These are phyloP conservation scores for Tipula helvola DNA, from an alignment of 2,888 invertebrate genomes.

Conservation along the genomic window DNA sequence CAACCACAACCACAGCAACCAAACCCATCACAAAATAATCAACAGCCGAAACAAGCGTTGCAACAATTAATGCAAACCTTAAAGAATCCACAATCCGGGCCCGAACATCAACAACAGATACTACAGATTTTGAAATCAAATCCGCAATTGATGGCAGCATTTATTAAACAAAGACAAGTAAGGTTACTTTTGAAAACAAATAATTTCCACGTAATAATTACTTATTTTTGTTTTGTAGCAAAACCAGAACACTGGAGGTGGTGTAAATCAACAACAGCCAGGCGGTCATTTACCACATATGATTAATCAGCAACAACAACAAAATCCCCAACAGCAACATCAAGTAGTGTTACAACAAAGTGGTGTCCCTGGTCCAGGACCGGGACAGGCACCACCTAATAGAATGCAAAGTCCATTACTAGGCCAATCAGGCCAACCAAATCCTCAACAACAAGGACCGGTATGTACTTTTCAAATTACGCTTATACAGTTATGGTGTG, in stretches of 20 bases:
- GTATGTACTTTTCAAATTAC: conserved; percentile 22
- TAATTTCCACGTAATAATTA: too few species aligned
- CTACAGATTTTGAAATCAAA: conserved; percentile 84
- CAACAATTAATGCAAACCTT: conserved; percentile 83
- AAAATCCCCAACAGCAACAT: conserved; percentile 31
- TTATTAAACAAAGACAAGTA: conserved; percentile 74
- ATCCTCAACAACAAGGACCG: conserved; percentile 29
- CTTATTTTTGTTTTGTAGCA: conserved; percentile 16
- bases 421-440: conserved; percentile 23
- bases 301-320: conserved; percentile 30
- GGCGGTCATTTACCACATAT: conserved; percentile 34
- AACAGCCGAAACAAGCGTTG: conserved; percentile 50
- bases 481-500: not conserved
- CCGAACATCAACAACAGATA: conserved; percentile 84
- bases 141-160: conserved; percentile 91
- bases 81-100: conserved; percentile 68
- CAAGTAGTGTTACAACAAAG: conserved; percentile 38
- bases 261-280: conserved; percentile 21
- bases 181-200: conserved; percentile 12
- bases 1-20: conserved; percentile 34
- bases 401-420: conserved; percentile 32
- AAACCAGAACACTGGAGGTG: conserved; percentile 29
- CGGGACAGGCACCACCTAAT: conserved; percentile 36
- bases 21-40: conserved; percentile 25
- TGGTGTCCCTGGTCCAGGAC: conserved; percentile 26